Percentiles rank a stretch among this genome's conserved stretches.
These are phyloP conservation scores for Schizothorax lantsangensis DNA, from an alignment of 2,797 vertebrate genomes.

Conservation along the genomic window DNA sequence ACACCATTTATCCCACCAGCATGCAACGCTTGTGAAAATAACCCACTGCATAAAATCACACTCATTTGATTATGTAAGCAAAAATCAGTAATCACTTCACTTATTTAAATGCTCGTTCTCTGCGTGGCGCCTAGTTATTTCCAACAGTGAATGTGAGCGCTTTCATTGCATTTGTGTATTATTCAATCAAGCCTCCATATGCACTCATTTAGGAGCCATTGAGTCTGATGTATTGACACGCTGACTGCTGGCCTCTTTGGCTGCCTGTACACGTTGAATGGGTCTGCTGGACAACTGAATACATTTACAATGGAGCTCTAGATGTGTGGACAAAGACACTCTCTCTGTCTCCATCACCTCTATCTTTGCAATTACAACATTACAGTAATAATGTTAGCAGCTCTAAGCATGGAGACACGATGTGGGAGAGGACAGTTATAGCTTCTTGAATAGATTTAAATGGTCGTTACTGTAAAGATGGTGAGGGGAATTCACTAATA, in stretches of 20 bases:
- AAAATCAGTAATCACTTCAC: conserved; percentile 32
- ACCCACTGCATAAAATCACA: conserved; percentile 43
- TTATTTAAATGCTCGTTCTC: conserved; percentile 22
- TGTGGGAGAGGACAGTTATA: conserved; percentile 6
- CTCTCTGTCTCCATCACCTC: conserved; percentile 12
- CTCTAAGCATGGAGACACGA: not conserved
- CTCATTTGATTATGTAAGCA: conserved; percentile 48
- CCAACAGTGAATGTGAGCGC: not conserved
- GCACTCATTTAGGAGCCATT: conserved; percentile 30
- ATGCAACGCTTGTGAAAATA: conserved; percentile 23
- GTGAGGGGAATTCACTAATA: not conserved
- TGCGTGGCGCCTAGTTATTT: conserved; percentile 11
- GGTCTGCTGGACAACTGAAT: conserved; percentile 35
- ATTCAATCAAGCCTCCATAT: conserved; percentile 31
- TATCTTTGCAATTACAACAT: conserved; percentile 26
- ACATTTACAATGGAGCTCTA: conserved; percentile 19
- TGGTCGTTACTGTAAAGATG: not conserved
- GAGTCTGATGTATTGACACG: conserved; percentile 21
- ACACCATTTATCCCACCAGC: conserved; percentile 20
- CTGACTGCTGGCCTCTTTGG: conserved; percentile 17
- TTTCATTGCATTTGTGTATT: conserved; percentile 30
- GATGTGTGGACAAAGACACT: conserved; percentile 32
- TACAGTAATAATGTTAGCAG: conserved; percentile 30
- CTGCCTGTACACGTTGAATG: conserved; percentile 1
- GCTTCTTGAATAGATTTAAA: not conserved